Base-by-base conservation (phyloP, 2,797 vertebrate species). In the Lepidocolaptes lacrymiger region DNA sequence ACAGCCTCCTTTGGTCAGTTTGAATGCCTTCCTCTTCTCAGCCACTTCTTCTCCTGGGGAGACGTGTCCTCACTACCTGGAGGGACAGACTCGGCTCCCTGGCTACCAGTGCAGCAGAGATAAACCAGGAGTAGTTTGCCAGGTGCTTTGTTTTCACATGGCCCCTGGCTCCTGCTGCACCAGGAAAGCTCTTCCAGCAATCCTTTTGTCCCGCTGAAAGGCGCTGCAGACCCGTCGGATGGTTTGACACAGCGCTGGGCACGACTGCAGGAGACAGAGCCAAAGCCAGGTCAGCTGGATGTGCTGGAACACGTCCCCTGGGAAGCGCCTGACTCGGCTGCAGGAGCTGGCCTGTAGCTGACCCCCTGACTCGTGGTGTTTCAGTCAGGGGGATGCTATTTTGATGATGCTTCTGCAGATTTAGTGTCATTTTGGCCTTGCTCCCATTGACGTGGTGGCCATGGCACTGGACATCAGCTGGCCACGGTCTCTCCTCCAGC, bases 201-300 rank as follows among this genome's bases (percentile, higher is more conserved):
- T 15, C 2, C 21, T 63, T 32, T 23, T 9, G 41, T 49, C 79
- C 79, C 1, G 0, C 44, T 23, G 46, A 76, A 81, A 62, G 51
- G 51, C 0, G 0, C 82, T 76, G 63, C 0, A 0, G 74, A 44
- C 36, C 37, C 0, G 1, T 13, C 1, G 11, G 44, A 5, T 7
- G 52, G 48, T 16, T 78, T 89, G 83, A 68, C 19, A 4, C 3
- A 32, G 73, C 0, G 0, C 34, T 71, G 80, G 41, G 77, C 0
- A 0, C 0, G 7, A 36, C 10, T 46, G n/a, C 51, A 13, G 5
- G 48, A 93, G 87, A 12, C 0, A 2, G 77, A 91, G 52, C 89
- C 61, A 21, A 39, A 14, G 78, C 6, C 20, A 9, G 81, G 49
- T 88, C 84, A 91, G 36, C 68, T 94, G 78, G 48, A 37, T 55